phyloP scores from a whole-genome alignment of 2,797 vertebrate species.

The Sebastes cheni region DNA sequence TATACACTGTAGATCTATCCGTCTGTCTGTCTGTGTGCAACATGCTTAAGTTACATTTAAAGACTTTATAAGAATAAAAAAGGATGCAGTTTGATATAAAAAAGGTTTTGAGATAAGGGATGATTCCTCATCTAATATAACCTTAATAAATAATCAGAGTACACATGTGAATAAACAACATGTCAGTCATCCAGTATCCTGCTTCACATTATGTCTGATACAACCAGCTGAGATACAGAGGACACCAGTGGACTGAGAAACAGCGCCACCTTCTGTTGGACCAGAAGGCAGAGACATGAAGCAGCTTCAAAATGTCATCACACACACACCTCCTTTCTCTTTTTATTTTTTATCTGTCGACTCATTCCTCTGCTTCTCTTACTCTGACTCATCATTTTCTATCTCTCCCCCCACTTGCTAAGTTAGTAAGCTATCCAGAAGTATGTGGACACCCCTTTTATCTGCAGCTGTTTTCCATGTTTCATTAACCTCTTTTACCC shows the following conservation, averaged over 20 bases:
- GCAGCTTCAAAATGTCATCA: neutral
- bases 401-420: neutral
- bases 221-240: neutral
- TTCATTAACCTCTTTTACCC: no score
- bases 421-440: neutral
- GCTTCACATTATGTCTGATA: neutral
- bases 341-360: neutral
- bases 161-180: neutral
- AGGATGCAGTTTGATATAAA: neutral
- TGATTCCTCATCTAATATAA: neutral
- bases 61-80: neutral
- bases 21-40: neutral
- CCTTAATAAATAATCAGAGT: neutral
- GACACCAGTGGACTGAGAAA: neutral
- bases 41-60: neutral
- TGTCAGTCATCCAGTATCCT: neutral
- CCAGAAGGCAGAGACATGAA: neutral
- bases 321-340: neutral
- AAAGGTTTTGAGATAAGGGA: neutral
- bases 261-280: conserved; percentile 36
- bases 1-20: neutral
- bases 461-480: neutral
- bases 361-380: neutral
- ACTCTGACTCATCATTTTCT: neutral
- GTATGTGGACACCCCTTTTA: neutral